Percentiles rank a stretch among this genome's conserved stretches.
phyloP scores from a whole-genome alignment of 2,113 vertebrate species.

The Oxygymnocypris stewartii region DNA sequence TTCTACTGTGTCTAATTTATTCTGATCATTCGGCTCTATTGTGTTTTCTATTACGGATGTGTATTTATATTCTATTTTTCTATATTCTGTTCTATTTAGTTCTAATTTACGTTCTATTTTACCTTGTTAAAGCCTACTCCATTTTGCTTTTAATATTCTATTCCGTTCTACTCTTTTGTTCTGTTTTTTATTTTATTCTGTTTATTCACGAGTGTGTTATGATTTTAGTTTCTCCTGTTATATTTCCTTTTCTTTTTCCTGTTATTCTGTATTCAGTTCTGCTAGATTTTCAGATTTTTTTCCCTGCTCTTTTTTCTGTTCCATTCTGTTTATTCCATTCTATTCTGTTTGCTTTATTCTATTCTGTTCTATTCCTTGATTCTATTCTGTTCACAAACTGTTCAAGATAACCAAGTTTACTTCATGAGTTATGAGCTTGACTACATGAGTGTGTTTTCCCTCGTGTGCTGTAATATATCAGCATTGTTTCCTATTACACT shows the following conservation, averaged over 20 bases:
- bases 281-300: neutral
- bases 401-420: neutral
- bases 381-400: neutral
- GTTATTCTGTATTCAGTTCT: neutral
- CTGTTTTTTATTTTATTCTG: neutral
- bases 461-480: neutral
- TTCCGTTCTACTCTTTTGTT: neutral
- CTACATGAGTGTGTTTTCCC: conserved; percentile 8
- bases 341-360: neutral
- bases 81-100: neutral
- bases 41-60: neutral
- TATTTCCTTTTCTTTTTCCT: neutral
- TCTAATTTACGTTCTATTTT: neutral
- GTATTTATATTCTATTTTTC: neutral
- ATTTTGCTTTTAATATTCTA: neutral
- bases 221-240: neutral
- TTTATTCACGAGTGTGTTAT: neutral
- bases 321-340: neutral
- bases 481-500: conserved; percentile 8
- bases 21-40: neutral
- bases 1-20: neutral
- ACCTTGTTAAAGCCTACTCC: neutral
- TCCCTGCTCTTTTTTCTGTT: neutral
- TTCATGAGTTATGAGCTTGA: neutral
- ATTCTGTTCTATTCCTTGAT: neutral